Conservation (phyloP, 2,113 vertebrate species). For the Seriola dumerili region DNA sequence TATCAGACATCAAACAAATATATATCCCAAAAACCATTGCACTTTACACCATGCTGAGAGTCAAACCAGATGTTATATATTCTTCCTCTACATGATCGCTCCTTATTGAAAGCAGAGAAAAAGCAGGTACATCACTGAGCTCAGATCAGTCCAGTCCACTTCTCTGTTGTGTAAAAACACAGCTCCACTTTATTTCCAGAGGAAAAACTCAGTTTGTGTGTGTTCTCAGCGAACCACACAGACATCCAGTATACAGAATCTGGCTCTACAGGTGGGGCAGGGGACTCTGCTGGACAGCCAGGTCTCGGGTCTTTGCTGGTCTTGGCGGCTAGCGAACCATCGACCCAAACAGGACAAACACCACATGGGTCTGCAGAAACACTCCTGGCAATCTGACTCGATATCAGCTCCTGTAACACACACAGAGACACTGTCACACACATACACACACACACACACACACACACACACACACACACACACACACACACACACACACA, state of each 20-base stretch:
- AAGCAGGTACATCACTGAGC: not conserved
- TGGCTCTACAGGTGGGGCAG: slow-evolving; percentile 94
- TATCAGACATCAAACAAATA: not conserved
- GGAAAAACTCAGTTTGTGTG: not conserved
- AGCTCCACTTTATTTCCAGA: not conserved
- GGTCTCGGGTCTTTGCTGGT: slow-evolving; percentile 93
- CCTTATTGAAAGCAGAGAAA: not conserved
- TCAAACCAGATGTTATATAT: not conserved
- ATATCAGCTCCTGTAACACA: slow-evolving; percentile 42
- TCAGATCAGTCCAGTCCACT: not conserved
- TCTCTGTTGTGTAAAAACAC: not conserved
- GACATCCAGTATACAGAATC: slow-evolving; percentile 94
- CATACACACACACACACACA: too few species aligned
- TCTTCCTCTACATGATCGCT: not conserved
- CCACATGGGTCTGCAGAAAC: slow-evolving; percentile 97
- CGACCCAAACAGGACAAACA: slow-evolving; percentile 95
- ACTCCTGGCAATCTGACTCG: slow-evolving; percentile 89
- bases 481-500: not conserved
- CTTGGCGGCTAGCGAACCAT: slow-evolving; percentile 97
- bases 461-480: too few species aligned
- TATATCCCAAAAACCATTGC: not conserved
- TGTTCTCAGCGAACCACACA: slow-evolving; percentile 85
- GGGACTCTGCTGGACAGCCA: slow-evolving; percentile 94
- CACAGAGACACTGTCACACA: not conserved
- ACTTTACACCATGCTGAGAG: not conserved